Evolutionary conservation across 1,140 invertebrate species (phyloP).

Genomic region (Caerostris extrusa): DNA sequence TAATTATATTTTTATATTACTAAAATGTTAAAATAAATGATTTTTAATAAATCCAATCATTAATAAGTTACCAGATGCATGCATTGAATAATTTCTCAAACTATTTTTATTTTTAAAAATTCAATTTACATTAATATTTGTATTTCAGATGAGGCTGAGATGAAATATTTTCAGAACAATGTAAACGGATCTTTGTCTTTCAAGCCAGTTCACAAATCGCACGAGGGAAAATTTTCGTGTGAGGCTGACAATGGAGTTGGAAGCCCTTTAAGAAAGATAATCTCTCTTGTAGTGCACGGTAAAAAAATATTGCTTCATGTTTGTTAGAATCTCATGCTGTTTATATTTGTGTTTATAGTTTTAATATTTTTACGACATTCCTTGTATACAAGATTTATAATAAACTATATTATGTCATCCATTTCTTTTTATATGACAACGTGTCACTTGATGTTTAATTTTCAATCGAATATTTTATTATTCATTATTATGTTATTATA

Average conservation of each 20-base stretch:
- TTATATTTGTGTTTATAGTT: too few species aligned
- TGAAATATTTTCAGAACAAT: not conserved
- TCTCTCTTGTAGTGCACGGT: constrained; percentile 82
- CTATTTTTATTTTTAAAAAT: too few species aligned
- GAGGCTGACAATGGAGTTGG: constrained; percentile 83
- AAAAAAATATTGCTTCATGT: not conserved
- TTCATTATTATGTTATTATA: not conserved
- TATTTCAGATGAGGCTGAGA: not conserved
- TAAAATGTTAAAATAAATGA: too few species aligned
- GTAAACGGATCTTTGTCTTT: constrained; percentile 40
- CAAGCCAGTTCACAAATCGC: constrained; percentile 18
- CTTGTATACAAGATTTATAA: not conserved
- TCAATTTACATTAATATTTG: not conserved
- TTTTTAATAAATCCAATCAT: too few species aligned
- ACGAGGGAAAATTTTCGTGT: constrained; percentile 83
- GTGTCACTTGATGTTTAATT: not conserved
- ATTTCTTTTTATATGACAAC: not conserved
- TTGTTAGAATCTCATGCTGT: not conserved
- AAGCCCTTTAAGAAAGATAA: constrained; percentile 82
- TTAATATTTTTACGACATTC: not conserved
- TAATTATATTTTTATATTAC: too few species aligned
- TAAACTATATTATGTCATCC: not conserved
- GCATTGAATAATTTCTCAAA: too few species aligned
- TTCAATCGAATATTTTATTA: not conserved
- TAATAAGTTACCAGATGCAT: too few species aligned